Conservation (phyloP, 2,113 vertebrate genomes). For the Ageneiosus marmoratus region DNA sequence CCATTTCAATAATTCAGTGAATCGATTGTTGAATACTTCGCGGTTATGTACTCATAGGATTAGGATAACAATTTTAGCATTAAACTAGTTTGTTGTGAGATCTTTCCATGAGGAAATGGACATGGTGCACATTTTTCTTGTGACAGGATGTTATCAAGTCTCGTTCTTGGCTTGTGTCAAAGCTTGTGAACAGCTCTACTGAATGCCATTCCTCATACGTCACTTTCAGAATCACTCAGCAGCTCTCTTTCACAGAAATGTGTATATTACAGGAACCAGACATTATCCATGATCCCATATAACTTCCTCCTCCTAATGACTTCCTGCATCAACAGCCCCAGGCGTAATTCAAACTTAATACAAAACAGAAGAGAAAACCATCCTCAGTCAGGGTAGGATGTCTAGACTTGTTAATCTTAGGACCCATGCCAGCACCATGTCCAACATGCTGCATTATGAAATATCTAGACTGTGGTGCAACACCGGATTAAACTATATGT, state of each 20-base stretch:
- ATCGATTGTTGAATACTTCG: neutral
- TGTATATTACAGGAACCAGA: slow-evolving; percentile 39
- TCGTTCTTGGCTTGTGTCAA: neutral
- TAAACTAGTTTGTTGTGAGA: neutral
- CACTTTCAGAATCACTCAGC: slow-evolving; percentile 32
- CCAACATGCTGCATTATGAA: neutral
- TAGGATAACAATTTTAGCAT: neutral
- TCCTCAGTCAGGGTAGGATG: neutral
- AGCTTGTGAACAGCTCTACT: neutral
- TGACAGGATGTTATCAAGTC: slow-evolving; percentile 8
- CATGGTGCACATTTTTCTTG: neutral
- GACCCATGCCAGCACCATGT: neutral
- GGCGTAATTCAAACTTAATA: slow-evolving; percentile 45
- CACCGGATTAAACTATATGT: neutral
- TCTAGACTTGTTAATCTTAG: slow-evolving; percentile 23
- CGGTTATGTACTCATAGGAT: neutral
- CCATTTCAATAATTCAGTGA: neutral
- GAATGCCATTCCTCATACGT: slow-evolving; percentile 20
- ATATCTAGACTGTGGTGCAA: neutral
- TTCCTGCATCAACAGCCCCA: slow-evolving; percentile 44
- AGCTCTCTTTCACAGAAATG: slow-evolving; percentile 21
- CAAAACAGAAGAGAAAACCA: slow-evolving; percentile 49
- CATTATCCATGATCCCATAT: slow-evolving; percentile 45
- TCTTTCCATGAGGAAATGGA: slow-evolving; percentile 10
- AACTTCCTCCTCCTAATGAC: slow-evolving; percentile 47